phyloP scores from a whole-genome alignment of 2,888 invertebrate genomes.

The Eurytoma adleriae region DNA sequence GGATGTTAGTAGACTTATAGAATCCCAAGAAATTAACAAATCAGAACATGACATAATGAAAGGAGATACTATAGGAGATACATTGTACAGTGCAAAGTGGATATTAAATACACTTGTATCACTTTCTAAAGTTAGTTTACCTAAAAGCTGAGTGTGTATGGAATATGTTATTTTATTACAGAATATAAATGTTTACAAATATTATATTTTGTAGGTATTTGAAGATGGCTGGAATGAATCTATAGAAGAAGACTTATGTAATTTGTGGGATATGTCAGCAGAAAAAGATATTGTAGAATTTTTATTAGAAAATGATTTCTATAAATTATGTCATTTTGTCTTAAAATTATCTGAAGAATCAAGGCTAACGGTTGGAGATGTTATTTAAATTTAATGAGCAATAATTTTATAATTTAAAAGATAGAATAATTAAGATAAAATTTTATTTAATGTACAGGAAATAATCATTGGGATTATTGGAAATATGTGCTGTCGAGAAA shows the following conservation, averaged over 20 bases:
- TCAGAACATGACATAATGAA: conserved; percentile 77
- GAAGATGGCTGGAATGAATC: conserved; percentile 80
- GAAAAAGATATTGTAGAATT: conserved; percentile 86
- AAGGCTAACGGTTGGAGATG: conserved; percentile 78
- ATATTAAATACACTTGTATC: conserved; percentile 68
- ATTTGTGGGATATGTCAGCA: conserved; percentile 91
- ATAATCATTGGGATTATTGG: conserved; percentile 90
- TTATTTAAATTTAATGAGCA: conserved; percentile 14
- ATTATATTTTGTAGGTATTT: conserved; percentile 65
- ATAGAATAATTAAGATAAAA: conserved; percentile 9
- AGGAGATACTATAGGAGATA: conserved; percentile 89
- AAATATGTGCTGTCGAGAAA: conserved; percentile 86
- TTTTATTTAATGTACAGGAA: conserved; percentile 78
- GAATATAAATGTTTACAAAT: background rate
- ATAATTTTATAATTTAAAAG: conserved; percentile 4
- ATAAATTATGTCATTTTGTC: conserved; percentile 81
- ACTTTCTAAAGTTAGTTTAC: conserved; percentile 65
- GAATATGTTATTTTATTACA: background rate
- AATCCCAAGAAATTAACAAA: conserved; percentile 70
- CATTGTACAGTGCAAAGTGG: conserved; percentile 83
- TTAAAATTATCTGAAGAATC: conserved; percentile 79
- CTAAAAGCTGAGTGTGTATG: background rate
- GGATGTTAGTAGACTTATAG: conserved; percentile 56
- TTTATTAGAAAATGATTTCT: conserved; percentile 82
- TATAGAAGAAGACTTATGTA: conserved; percentile 86